Evolutionary conservation across 2,113 vertebrate species (phyloP).

Genomic region (Platysternon megacephalum): DNA sequence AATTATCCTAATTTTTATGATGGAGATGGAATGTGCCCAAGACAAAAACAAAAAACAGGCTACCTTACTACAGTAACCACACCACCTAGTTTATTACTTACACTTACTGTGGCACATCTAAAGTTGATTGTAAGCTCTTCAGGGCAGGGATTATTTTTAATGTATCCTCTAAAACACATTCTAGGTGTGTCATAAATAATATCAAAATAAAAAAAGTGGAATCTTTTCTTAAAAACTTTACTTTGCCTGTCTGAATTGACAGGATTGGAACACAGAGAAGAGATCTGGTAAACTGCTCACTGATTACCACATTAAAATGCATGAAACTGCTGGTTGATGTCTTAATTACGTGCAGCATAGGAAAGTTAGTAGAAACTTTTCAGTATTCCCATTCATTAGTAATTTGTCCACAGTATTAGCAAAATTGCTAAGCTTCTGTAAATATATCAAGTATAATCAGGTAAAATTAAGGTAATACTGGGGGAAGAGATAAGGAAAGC

Average conservation of each 20-base stretch:
- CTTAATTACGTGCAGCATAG: not conserved
- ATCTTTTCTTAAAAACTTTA: not conserved
- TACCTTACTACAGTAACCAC: not conserved
- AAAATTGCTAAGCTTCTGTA: accelerated
- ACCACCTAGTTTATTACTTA: not conserved
- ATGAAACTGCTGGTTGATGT: not conserved
- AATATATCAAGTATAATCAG: not conserved
- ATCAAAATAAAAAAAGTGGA: not conserved
- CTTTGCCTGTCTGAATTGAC: not conserved
- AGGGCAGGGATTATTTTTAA: not conserved
- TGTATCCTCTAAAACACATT: not conserved
- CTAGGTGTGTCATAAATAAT: not conserved
- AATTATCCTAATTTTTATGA: not conserved
- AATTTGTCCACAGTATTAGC: not conserved
- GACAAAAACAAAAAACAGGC: not conserved
- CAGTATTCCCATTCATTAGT: not conserved
- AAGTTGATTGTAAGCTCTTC: not conserved
- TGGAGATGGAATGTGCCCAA: not conserved
- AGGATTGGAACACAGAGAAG: not conserved
- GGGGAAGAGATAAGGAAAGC: not conserved
- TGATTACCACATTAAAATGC: not conserved
- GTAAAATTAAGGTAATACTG: not conserved
- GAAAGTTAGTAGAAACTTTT: not conserved
- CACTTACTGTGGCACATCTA: not conserved
- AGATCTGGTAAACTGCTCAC: not conserved